These are phyloP conservation scores for Phengaris arion DNA, from an alignment of 2,888 invertebrate species.

Conservation along the genomic window DNA sequence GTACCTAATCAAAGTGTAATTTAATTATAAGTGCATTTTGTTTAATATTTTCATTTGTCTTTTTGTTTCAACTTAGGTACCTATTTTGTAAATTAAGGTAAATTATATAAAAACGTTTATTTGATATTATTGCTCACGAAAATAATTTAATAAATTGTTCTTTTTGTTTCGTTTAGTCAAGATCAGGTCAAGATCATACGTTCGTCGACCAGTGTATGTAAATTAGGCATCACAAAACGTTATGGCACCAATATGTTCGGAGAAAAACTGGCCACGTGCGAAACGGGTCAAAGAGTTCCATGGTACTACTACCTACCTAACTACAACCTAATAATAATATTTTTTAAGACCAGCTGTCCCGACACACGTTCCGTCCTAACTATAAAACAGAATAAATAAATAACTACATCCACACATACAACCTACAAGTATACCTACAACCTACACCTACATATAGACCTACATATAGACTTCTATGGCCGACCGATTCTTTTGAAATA, in stretches of 20 bases:
- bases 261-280: neutral
- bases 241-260: neutral
- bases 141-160: neutral
- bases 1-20: too few species aligned
- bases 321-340: neutral
- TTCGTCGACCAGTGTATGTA: slow-evolving; percentile 6
- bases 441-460: too few species aligned
- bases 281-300: neutral
- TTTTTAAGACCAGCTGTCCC: neutral
- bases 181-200: slow-evolving; percentile 11
- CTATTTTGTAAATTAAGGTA: neutral
- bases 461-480: too few species aligned
- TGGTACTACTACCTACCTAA: too few species aligned
- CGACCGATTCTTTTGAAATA: too few species aligned
- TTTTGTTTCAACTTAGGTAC: neutral
- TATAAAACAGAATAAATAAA: neutral
- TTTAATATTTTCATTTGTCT: neutral
- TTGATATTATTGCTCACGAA: neutral
- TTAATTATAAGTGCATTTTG: neutral
- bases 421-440: too few species aligned
- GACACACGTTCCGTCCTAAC: too few species aligned
- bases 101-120: neutral
- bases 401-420: too few species aligned
- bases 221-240: neutral
- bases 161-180: slow-evolving; percentile 23